Evolutionary conservation across 2,797 vertebrate species (phyloP).

Genomic region (Poeciliopsis infans): DNA sequence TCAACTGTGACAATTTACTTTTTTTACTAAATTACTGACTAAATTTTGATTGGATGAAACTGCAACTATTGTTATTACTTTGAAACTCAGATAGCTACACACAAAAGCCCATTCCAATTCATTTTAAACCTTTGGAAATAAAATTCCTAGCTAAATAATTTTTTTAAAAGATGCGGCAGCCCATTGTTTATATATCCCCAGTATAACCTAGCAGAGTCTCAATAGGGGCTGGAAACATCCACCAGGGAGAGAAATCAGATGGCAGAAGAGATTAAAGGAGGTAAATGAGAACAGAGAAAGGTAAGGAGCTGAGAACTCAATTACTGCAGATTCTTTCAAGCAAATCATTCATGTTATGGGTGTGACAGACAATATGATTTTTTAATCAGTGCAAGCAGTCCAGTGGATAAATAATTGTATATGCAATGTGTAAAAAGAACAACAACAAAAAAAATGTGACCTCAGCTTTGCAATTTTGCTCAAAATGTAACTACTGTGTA

Average conservation of each 20-base stretch:
- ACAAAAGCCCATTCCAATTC: neutral
- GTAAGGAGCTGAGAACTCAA: slow-evolving; percentile 29
- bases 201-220: slow-evolving; percentile 25
- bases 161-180: neutral
- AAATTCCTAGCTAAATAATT: neutral
- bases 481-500: neutral
- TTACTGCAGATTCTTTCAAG: slow-evolving; percentile 29
- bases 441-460: too few species aligned
- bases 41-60: neutral
- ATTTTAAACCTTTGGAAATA: neutral
- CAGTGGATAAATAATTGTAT: neutral
- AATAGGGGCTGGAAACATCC: slow-evolving; percentile 18
- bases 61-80: neutral
- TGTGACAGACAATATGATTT: neutral
- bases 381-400: neutral
- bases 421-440: neutral
- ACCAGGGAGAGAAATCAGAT: slow-evolving; percentile 30
- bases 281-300: slow-evolving; percentile 39
- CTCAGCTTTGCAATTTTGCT: slow-evolving; percentile 3
- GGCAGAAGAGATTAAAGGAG: slow-evolving; percentile 31
- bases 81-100: neutral
- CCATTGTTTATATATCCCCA: slow-evolving; percentile 12
- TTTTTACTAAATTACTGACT: neutral
- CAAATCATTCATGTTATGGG: slow-evolving; percentile 9
- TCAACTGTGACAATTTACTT: neutral